Conservation (phyloP, 2,888 invertebrate species). For the Cryptocheilus praepositus region DNA sequence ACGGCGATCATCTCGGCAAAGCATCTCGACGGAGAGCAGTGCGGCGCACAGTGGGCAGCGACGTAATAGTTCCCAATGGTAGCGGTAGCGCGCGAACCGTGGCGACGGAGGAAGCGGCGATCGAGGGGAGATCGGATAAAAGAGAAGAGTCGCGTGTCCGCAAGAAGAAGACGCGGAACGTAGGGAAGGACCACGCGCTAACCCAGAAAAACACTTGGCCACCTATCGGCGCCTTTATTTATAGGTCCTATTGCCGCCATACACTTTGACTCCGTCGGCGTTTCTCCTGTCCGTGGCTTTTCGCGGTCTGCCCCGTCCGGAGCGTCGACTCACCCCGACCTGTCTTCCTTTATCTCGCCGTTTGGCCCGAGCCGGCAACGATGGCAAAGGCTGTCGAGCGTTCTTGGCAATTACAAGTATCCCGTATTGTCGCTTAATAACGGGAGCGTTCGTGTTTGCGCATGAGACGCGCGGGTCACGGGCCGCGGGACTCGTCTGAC, state of each 20-base stretch:
- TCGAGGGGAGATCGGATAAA: constrained; percentile 16
- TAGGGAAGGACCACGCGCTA: constrained; percentile 41
- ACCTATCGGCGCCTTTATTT: constrained; percentile 40
- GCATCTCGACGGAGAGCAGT: constrained; percentile 48
- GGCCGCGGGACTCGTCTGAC: too few species aligned
- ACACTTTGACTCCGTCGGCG: constrained; percentile 7
- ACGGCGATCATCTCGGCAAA: constrained; percentile 55
- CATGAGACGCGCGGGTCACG: too few species aligned
- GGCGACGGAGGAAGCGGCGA: constrained; percentile 21
- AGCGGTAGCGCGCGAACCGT: constrained; percentile 20
- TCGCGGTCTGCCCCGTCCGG: too few species aligned
- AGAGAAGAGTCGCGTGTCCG: constrained; percentile 46
- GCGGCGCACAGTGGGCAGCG: constrained; percentile 26
- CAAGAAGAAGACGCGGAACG: constrained; percentile 20
- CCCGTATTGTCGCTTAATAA: too few species aligned
- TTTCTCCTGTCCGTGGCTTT: too few species aligned
- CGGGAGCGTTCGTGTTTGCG: too few species aligned
- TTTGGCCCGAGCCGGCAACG: too few species aligned
- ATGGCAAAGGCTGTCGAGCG: too few species aligned
- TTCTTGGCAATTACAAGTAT: too few species aligned
- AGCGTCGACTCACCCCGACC: too few species aligned
- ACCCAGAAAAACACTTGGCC: constrained; percentile 48
- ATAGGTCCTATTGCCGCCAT: constrained; percentile 33
- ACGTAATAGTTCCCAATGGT: constrained; percentile 52
- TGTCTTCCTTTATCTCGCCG: too few species aligned